Conservation (phyloP, 1,140 invertebrate genomes). For the Antheraea mylitta region DNA sequence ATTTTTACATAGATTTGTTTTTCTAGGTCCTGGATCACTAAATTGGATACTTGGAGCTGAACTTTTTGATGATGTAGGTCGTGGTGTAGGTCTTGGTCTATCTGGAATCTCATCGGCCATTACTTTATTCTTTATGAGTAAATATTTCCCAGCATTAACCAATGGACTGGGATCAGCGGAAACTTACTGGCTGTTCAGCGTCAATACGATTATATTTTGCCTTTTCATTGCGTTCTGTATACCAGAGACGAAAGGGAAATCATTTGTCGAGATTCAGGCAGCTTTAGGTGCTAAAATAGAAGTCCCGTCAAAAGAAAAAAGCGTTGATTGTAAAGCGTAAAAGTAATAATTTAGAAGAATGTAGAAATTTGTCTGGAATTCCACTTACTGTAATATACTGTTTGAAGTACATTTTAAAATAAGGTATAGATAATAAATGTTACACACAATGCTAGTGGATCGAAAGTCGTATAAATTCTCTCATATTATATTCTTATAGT, state of each 20-base stretch:
- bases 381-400: too few relatives aligned
- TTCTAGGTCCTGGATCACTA: slow-evolving; percentile 55
- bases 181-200: slow-evolving; percentile 30
- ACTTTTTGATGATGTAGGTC: slow-evolving; percentile 47
- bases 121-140: slow-evolving; percentile 71
- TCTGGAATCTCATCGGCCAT: slow-evolving; percentile 76
- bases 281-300: slow-evolving; percentile 10
- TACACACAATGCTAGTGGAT: too few relatives aligned
- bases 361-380: too few relatives aligned
- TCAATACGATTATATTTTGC: slow-evolving; percentile 19
- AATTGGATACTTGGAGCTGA: slow-evolving; percentile 49
- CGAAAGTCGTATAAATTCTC: too few relatives aligned
- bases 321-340: too few relatives aligned
- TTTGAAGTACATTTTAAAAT: too few relatives aligned
- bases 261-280: slow-evolving; percentile 32
- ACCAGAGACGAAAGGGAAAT: slow-evolving; percentile 41
- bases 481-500: too few relatives aligned
- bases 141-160: slow-evolving; percentile 19
- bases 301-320: background rate
- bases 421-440: too few relatives aligned
- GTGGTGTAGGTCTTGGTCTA: slow-evolving; percentile 40
- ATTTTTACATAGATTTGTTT: too few relatives aligned
- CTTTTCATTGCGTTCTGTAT: slow-evolving; percentile 31
- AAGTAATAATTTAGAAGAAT: too few relatives aligned
- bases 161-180: slow-evolving; percentile 22